Percentiles rank a stretch among this genome's conserved stretches.
These are phyloP conservation scores for Notarius quadriscutis DNA, from an alignment of 2,113 vertebrate genomes.

Conservation along the genomic window DNA sequence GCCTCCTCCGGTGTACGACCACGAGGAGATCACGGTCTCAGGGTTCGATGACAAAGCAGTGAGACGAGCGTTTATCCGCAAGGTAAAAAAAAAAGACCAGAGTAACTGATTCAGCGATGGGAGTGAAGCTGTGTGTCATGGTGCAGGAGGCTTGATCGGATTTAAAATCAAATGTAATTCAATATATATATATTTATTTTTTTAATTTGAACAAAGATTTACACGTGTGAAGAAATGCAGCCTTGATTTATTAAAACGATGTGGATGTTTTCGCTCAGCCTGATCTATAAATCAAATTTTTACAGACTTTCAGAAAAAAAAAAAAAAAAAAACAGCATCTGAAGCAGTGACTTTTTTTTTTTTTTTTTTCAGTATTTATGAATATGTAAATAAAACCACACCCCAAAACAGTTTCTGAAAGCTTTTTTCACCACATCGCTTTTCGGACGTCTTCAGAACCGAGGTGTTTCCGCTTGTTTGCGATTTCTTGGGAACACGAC, in stretches of 20 bases:
- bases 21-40: slow-evolving; percentile 81
- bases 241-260: not conserved
- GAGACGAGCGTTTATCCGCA: slow-evolving; percentile 89
- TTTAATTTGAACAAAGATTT: not conserved
- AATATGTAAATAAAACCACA: not conserved
- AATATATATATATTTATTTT: too few relatives aligned
- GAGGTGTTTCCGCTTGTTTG: too few relatives aligned
- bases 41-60: slow-evolving; percentile 85
- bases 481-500: too few relatives aligned
- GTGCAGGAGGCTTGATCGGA: too few relatives aligned
- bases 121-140: too few relatives aligned
- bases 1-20: slow-evolving; percentile 88
- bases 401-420: too few relatives aligned
- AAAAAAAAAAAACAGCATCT: not conserved
- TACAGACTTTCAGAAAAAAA: not conserved
- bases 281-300: too few relatives aligned
- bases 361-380: not conserved
- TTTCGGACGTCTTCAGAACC: too few relatives aligned
- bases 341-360: not conserved
- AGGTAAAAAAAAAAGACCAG: slow-evolving; percentile 72
- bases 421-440: too few relatives aligned
- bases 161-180: too few relatives aligned
- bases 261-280: too few relatives aligned
- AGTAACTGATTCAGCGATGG: not conserved
- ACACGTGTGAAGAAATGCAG: not conserved